Conservation (phyloP, 2,797 vertebrate species). For the Phrynocephalus vlangalii region DNA sequence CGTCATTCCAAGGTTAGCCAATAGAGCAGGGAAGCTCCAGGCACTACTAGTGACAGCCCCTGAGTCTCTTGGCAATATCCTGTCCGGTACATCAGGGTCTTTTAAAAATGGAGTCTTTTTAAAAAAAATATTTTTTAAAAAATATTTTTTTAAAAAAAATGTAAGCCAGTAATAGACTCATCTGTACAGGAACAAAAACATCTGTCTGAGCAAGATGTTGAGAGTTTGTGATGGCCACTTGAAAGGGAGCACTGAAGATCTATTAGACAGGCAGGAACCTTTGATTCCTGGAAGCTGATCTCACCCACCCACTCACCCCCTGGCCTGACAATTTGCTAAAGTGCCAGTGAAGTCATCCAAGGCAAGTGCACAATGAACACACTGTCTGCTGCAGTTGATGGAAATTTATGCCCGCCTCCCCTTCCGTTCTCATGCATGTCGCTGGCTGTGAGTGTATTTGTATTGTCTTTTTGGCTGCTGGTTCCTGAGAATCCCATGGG, state of each 20-base stretch:
- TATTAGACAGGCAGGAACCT: background rate
- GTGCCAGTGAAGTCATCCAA: slow-evolving; percentile 15
- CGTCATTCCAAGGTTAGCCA: too few relatives aligned
- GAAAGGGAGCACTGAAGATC: background rate
- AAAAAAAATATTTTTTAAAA: too few relatives aligned
- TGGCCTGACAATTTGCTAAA: slow-evolving; percentile 1
- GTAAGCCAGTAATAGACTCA: background rate
- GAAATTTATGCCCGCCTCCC: background rate
- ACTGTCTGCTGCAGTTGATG: background rate
- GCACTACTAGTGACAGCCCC: background rate
- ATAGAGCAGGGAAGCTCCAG: too few relatives aligned
- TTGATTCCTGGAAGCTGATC: background rate
- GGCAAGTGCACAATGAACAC: background rate
- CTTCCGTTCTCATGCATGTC: background rate
- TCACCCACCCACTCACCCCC: background rate
- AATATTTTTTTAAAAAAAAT: too few relatives aligned
- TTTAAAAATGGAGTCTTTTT: background rate
- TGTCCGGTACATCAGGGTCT: background rate
- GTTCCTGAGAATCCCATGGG: slow-evolving; percentile 16
- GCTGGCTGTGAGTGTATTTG: background rate
- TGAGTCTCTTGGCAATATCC: background rate
- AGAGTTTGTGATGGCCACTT: background rate
- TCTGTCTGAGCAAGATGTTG: background rate
- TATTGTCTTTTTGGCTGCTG: background rate
- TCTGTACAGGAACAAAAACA: background rate